Evolutionary conservation across 2,113 vertebrate species (phyloP).

Genomic region (Pipra filicauda): DNA sequence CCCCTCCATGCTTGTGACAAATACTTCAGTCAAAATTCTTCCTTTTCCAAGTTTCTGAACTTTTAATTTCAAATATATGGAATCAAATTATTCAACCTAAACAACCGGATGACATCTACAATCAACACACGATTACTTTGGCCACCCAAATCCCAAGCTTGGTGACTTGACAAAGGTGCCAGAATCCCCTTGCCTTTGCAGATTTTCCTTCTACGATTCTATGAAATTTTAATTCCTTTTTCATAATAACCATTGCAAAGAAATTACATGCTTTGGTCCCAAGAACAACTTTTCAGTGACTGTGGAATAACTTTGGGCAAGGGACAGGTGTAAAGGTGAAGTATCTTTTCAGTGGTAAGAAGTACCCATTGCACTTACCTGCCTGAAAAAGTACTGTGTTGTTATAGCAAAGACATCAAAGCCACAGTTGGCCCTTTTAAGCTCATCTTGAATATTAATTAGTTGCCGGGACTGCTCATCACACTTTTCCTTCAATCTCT

Average conservation of each 20-base stretch:
- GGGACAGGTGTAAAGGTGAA: neutral
- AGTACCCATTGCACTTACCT: constrained; percentile 73
- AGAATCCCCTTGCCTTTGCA: neutral
- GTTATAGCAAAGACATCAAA: constrained; percentile 87
- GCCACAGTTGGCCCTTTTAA: constrained; percentile 79
- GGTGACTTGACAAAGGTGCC: neutral
- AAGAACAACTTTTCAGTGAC: neutral
- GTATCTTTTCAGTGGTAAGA: neutral
- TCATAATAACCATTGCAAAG: neutral
- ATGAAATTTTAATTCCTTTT: neutral
- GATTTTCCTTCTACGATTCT: neutral
- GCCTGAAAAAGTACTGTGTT: constrained; percentile 88
- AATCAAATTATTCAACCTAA: neutral
- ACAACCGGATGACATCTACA: neutral
- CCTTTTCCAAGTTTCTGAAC: neutral
- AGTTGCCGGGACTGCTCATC: constrained; percentile 84
- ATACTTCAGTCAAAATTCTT: neutral
- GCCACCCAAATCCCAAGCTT: neutral
- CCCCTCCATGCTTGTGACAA: neutral
- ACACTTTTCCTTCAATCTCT: constrained; percentile 83
- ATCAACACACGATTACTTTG: neutral
- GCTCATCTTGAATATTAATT: constrained; percentile 73
- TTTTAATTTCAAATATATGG: neutral
- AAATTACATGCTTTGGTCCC: neutral
- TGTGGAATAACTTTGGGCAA: neutral